A percentile compares a stretch with the other conserved stretches of the same genome.
Conservation (phyloP, 2,888 invertebrate species). For the Scaptomyza polygonia region DNA sequence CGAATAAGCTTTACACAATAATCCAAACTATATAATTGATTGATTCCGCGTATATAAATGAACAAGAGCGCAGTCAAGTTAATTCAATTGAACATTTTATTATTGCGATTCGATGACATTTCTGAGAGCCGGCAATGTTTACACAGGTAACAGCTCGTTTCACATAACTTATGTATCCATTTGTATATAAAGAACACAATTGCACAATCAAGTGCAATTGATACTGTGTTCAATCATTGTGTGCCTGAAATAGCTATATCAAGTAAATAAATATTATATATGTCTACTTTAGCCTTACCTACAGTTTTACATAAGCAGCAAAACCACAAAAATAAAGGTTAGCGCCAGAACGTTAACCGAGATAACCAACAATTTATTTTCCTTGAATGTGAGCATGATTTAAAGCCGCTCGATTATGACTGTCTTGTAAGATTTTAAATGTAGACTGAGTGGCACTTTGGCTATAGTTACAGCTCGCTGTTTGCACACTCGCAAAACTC, state of each 20-base stretch:
- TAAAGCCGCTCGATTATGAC: neutral
- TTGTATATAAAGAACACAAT: neutral
- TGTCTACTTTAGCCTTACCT: neutral
- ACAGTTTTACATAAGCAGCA: neutral
- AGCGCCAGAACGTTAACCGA: conserved; percentile 9
- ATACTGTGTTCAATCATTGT: neutral
- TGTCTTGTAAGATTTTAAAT: neutral
- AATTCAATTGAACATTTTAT: conserved; percentile 37
- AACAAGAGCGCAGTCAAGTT: conserved; percentile 9
- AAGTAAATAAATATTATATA: neutral
- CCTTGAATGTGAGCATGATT: conserved; percentile 18
- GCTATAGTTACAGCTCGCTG: neutral
- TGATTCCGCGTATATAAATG: neutral
- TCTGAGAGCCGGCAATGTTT: neutral
- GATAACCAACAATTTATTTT: neutral
- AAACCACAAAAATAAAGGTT: neutral
- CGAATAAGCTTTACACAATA: neutral
- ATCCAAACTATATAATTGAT: neutral
- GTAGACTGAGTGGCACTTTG: neutral
- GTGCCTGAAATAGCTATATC: neutral
- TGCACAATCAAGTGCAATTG: neutral
- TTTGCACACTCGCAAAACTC: neutral
- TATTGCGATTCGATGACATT: conserved; percentile 16
- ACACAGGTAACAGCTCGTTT: neutral
- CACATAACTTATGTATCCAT: neutral